Conservation (phyloP, 2,888 invertebrate species). For the Polydrusus cervinus region DNA sequence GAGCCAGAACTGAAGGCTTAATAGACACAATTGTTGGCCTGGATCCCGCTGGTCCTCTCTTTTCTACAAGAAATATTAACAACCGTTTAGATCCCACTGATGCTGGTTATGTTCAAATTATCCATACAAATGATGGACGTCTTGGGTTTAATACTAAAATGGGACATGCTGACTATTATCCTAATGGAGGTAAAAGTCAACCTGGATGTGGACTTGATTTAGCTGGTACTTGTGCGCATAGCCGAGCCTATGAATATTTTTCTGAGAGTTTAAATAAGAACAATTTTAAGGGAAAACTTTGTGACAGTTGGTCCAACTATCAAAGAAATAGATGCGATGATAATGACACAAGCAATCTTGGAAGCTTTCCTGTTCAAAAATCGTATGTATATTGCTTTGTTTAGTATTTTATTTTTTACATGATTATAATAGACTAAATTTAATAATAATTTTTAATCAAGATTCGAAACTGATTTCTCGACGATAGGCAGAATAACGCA, state of each 20-base stretch:
- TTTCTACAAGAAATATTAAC: slow-evolving; percentile 56
- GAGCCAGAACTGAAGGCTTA: slow-evolving; percentile 53
- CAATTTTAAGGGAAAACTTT: slow-evolving; percentile 34
- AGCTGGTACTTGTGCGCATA: slow-evolving; percentile 69
- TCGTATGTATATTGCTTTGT: slow-evolving; percentile 33
- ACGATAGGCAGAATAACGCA: too few relatives aligned
- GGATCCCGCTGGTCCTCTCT: slow-evolving; percentile 66
- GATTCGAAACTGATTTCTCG: too few relatives aligned
- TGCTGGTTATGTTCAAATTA: slow-evolving; percentile 66
- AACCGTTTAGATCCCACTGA: slow-evolving; percentile 65
- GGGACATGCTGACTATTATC: slow-evolving; percentile 68
- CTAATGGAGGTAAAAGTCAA: slow-evolving; percentile 67
- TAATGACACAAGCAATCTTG: slow-evolving; percentile 53
- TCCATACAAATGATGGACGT: slow-evolving; percentile 64
- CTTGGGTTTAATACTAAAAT: slow-evolving; percentile 58
- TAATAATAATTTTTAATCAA: too few relatives aligned
- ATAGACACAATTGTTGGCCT: slow-evolving; percentile 65
- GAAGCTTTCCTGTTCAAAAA: slow-evolving; percentile 49
- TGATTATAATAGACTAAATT: too few relatives aligned
- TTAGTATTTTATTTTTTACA: too few relatives aligned
- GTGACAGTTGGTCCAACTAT: slow-evolving; percentile 40
- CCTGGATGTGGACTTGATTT: slow-evolving; percentile 66
- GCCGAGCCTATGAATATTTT: slow-evolving; percentile 69
- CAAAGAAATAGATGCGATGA: slow-evolving; percentile 46
- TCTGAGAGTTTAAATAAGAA: slow-evolving; percentile 68